Evolutionary conservation across 2,888 invertebrate genomes (phyloP).

Genomic region (Chloromyia formosa): DNA sequence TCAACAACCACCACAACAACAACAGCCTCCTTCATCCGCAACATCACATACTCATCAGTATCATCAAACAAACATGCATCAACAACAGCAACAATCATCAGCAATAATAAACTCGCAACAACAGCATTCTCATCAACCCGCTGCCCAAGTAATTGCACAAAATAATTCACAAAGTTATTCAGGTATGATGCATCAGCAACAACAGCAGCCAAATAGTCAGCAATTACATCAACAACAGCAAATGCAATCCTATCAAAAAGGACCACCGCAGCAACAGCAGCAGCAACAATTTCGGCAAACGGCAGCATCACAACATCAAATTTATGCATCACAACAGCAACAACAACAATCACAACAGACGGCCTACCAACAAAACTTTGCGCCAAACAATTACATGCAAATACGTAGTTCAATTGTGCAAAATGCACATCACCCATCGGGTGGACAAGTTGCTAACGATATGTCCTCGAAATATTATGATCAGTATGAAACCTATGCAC

Average conservation of each 20-base stretch:
- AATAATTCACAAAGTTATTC: conserved; percentile 53
- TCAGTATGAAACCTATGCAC: conserved; percentile 58
- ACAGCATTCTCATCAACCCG: conserved; percentile 52
- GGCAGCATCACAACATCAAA: conserved; percentile 51
- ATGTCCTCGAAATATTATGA: conserved; percentile 53
- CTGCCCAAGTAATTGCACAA: conserved; percentile 52
- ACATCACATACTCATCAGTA: conserved; percentile 58
- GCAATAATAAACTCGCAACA: conserved; percentile 55
- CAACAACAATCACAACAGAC: conserved; percentile 58
- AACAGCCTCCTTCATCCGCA: conserved; percentile 51
- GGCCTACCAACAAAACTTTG: conserved; percentile 53
- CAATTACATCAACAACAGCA: conserved; percentile 48
- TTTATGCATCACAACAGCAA: conserved; percentile 49
- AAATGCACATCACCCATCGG: conserved; percentile 62
- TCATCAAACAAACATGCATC: conserved; percentile 52
- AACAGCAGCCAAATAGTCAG: conserved; percentile 49
- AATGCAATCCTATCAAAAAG: conserved; percentile 51
- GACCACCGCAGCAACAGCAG: conserved; percentile 54
- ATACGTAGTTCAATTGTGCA: conserved; percentile 61
- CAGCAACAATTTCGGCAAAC: conserved; percentile 54
- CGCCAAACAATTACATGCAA: conserved; percentile 58
- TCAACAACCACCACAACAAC: conserved; percentile 52
- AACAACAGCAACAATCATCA: conserved; percentile 62
- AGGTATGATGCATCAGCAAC: conserved; percentile 48
- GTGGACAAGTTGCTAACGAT: conserved; percentile 24